Percentiles rank a stretch among this genome's conserved stretches.
Evolutionary conservation across 1,140 invertebrate genomes (phyloP).

Genomic region (Drosophila saltans): DNA sequence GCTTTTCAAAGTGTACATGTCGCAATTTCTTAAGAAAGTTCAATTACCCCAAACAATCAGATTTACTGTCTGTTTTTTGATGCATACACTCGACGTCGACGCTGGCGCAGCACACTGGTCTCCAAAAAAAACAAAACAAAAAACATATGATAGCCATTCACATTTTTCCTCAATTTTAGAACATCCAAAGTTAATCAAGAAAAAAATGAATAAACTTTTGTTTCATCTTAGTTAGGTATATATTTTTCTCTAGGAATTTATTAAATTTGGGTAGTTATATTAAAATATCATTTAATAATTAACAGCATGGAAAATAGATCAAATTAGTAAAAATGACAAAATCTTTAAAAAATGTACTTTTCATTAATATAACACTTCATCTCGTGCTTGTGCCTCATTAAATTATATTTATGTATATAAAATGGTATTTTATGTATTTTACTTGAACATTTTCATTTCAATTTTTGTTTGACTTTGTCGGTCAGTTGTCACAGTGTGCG

Average conservation of each 20-base stretch:
- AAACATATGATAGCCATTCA: not conserved
- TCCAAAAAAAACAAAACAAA: not conserved
- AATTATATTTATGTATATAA: too few species aligned
- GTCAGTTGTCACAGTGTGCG: slow-evolving; percentile 30
- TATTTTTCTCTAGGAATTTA: too few species aligned
- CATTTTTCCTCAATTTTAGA: not conserved
- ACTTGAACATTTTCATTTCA: not conserved
- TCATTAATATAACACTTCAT: too few species aligned
- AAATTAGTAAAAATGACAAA: too few species aligned
- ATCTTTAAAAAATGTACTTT: too few species aligned
- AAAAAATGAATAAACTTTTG: too few species aligned
- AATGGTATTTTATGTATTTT: too few species aligned
- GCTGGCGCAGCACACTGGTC: slow-evolving; percentile 31
- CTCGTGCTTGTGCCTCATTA: too few species aligned
- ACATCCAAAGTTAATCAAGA: not conserved
- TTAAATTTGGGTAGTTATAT: too few species aligned
- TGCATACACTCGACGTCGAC: slow-evolving; percentile 73
- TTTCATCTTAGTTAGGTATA: too few species aligned
- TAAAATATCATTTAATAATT: not conserved
- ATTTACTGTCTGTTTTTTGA: slow-evolving; percentile 83
- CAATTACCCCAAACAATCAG: slow-evolving; percentile 83
- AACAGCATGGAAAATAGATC: too few species aligned
- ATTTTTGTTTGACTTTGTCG: too few species aligned
- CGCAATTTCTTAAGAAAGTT: slow-evolving; percentile 83
- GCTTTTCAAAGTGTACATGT: slow-evolving; percentile 83